Evolutionary conservation across 2,888 invertebrate species (phyloP), one percentile per base, ranked within the genome.

Genomic region (Timandra comae): DNA sequence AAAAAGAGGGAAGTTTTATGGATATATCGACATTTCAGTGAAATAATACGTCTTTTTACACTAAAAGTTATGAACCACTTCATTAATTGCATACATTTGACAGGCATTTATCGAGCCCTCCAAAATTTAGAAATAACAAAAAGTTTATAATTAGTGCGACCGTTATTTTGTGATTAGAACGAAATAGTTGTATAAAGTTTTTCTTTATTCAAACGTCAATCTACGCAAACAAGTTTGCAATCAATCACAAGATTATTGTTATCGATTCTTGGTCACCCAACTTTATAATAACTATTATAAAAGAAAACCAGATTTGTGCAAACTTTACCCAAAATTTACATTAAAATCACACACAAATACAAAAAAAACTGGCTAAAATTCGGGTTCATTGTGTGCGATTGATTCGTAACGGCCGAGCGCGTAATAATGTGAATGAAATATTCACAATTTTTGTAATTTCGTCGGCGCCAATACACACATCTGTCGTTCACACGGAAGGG

Each of bases 341-440:
- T 84, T 61, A 75, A 82, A 82, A 81, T 80, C 73, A 64, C 72
- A 72, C 64, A 69, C 71, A 73, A 74, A 72, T 53, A 72, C 50
- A 75, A 74, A 79, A 71, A 74, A 79, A 80, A 73, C 69, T 65
- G 67, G 67, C 65, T 75, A 73, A 76, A 81, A 73, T 67, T 74
- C 67, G 62, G 60, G 64, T 74, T 73, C 65, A 80, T 84, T 85
- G 85, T 82, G 64, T 71, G 52, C 72, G 74, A 76, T 77, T 78
- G 84, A 85, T 85, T 85, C 75, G 85, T 84, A 85, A 85, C 85
- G 85, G 84, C 75, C 85, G 74, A 85, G 64, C 65, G 75, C 64
- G 69, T 63, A 69, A 73, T 84, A 80, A 82, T 80, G 71, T 65
- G 73, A 76, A 78, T 73, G 74, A 77, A 82, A 85, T 84, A 85